phyloP scores from a whole-genome alignment of 1,140 invertebrate genomes.

The Phortica variegata region DNA sequence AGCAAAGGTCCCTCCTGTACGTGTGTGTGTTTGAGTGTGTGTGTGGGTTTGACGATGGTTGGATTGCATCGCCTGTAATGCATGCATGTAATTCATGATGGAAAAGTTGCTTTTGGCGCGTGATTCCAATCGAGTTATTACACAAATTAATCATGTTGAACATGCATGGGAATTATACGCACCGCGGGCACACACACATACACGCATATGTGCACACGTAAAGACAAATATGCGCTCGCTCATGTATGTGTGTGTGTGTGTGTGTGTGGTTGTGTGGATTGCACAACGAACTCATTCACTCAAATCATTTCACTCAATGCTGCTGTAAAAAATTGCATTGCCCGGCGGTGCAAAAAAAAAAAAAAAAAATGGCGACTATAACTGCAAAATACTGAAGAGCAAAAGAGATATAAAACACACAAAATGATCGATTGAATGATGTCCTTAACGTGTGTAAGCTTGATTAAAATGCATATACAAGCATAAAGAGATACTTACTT shows the following conservation, averaged over 20 bases:
- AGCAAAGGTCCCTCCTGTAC: too few species aligned
- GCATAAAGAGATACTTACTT: too few species aligned
- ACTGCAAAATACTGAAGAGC: too few species aligned
- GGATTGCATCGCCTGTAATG: too few species aligned
- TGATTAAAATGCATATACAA: too few species aligned
- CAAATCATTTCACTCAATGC: too few species aligned
- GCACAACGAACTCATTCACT: background rate
- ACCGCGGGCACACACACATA: slow-evolving; percentile 9
- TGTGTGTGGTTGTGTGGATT: background rate
- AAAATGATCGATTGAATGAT: too few species aligned
- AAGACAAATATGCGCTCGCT: slow-evolving; percentile 4
- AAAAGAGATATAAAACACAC: too few species aligned
- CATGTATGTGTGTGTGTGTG: background rate
- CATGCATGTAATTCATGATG: slow-evolving; percentile 42
- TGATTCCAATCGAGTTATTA: slow-evolving; percentile 55
- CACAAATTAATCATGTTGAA: slow-evolving; percentile 55
- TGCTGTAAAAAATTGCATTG: too few species aligned
- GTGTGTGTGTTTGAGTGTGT: slow-evolving; percentile 1
- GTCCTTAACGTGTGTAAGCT: too few species aligned
- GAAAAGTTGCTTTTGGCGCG: slow-evolving; percentile 52
- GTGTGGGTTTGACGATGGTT: slow-evolving; percentile 19
- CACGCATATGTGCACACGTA: background rate
- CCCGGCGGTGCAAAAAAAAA: too few species aligned
- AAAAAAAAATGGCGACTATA: too few species aligned
- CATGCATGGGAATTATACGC: slow-evolving; percentile 39